Conservation (phyloP, 2,113 vertebrate genomes). For the Callipepla squamata region DNA sequence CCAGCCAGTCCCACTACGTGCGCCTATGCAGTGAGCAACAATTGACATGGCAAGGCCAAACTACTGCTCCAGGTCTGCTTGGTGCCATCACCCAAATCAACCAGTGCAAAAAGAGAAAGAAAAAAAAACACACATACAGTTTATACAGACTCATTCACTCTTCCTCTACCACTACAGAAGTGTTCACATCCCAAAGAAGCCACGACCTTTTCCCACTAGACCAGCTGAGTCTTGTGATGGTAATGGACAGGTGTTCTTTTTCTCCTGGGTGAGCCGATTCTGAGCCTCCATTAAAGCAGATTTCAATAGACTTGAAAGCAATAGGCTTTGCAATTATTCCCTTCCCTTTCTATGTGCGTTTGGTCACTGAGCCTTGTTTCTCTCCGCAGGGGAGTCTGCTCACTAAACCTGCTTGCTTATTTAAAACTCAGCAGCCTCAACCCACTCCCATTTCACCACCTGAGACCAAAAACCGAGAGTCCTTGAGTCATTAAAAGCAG, state of each 20-base stretch:
- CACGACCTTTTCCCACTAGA: neutral
- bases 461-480: conserved; percentile 53
- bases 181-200: neutral
- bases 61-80: neutral
- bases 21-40: neutral
- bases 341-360: neutral
- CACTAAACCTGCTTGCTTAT: conserved; percentile 36
- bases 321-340: neutral
- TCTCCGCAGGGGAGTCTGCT: neutral
- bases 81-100: neutral
- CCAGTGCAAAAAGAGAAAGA: neutral
- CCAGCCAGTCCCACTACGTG: accelerated
- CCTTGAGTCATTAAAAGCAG: conserved; percentile 45
- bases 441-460: conserved; percentile 38
- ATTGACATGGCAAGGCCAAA: neutral
- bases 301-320: neutral
- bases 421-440: conserved; percentile 51
- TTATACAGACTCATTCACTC: neutral
- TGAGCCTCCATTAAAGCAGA: neutral
- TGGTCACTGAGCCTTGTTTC: neutral
- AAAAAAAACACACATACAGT: accelerated
- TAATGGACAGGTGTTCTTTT: neutral
- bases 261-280: neutral
- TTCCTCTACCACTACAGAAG: neutral
- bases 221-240: neutral